A percentile compares a stretch with the other conserved stretches of the same genome.
Evolutionary conservation across 1,140 invertebrate genomes (phyloP).

Genomic region (Philaenus spumarius): DNA sequence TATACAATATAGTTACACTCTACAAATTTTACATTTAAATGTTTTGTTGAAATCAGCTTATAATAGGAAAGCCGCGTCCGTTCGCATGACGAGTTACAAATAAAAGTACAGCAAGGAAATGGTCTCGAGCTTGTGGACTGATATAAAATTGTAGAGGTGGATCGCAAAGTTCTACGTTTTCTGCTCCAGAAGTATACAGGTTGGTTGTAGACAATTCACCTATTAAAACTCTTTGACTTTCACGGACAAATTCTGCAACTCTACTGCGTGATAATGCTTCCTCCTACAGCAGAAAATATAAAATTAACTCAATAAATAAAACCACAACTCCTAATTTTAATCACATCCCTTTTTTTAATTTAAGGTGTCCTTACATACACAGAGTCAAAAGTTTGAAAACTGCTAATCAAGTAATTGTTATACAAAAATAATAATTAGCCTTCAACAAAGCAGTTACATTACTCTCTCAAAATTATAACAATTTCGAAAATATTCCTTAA

Average conservation of each 20-base stretch:
- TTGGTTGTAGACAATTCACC: conserved; percentile 1
- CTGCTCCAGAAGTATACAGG: conserved; percentile 10
- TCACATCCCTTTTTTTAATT: too few relatives aligned
- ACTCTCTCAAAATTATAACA: too few relatives aligned
- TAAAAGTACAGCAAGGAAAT: conserved; percentile 24
- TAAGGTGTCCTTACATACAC: too few relatives aligned
- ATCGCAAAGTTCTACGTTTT: not conserved
- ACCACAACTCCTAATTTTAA: too few relatives aligned
- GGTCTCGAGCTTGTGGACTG: conserved; percentile 26
- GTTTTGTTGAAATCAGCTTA: not conserved
- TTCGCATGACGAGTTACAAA: conserved; percentile 24
- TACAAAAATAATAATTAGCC: too few relatives aligned
- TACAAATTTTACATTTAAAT: too few relatives aligned
- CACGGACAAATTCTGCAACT: conserved; percentile 29
- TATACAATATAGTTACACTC: too few relatives aligned
- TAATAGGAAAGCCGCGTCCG: conserved; percentile 23
- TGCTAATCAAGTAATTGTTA: too few relatives aligned
- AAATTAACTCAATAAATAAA: too few relatives aligned
- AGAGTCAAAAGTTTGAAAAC: too few relatives aligned
- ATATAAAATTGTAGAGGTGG: conserved; percentile 23
- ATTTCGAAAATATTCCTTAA: too few relatives aligned
- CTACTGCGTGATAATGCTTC: conserved; percentile 26
- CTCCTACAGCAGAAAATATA: conserved; percentile 16
- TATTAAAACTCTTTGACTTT: conserved; percentile 19
- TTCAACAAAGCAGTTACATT: too few relatives aligned